A percentile compares a stretch with the other conserved stretches of the same genome.
phyloP scores from a whole-genome alignment of 2,113 vertebrate species.

The Ranitomeya imitator region DNA sequence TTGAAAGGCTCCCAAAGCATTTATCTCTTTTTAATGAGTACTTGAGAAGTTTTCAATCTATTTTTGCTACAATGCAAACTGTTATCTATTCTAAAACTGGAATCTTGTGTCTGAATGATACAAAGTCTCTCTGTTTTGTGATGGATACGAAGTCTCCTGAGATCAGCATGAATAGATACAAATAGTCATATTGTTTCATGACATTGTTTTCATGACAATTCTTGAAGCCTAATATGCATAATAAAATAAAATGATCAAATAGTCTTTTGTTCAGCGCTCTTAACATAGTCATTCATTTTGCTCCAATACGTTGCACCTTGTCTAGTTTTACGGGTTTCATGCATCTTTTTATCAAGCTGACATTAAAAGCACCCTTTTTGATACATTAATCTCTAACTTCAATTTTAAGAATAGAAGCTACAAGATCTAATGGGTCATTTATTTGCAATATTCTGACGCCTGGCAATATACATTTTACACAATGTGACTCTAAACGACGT shows the following conservation, averaged over 20 bases:
- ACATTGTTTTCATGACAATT: conserved; percentile 22
- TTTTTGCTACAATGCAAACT: conserved; percentile 37
- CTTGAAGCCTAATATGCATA: conserved; percentile 26
- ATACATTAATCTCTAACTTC: conserved; percentile 7
- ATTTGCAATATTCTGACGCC: neutral
- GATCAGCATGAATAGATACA: conserved; percentile 9
- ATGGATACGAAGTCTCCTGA: conserved; percentile 35
- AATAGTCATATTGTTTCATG: conserved; percentile 46
- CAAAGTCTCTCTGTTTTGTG: conserved; percentile 8
- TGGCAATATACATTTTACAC: neutral
- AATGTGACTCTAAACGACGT: neutral
- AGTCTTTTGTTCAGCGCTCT: conserved; percentile 27
- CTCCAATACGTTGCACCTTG: conserved; percentile 11
- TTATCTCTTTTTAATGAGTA: conserved; percentile 56
- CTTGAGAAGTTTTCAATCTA: conserved; percentile 54
- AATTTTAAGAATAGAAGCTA: neutral
- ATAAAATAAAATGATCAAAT: conserved; percentile 31
- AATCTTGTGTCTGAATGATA: conserved; percentile 35
- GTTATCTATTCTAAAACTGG: conserved; percentile 29
- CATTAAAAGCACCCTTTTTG: neutral
- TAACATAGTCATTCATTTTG: conserved; percentile 35
- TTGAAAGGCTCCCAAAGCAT: neutral
- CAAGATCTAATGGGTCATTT: neutral
- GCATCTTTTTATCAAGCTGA: neutral
- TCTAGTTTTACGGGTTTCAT: conserved; percentile 12